phyloP scores from a whole-genome alignment of 2,888 invertebrate genomes.

The Pristionchus maxplancki region DNA sequence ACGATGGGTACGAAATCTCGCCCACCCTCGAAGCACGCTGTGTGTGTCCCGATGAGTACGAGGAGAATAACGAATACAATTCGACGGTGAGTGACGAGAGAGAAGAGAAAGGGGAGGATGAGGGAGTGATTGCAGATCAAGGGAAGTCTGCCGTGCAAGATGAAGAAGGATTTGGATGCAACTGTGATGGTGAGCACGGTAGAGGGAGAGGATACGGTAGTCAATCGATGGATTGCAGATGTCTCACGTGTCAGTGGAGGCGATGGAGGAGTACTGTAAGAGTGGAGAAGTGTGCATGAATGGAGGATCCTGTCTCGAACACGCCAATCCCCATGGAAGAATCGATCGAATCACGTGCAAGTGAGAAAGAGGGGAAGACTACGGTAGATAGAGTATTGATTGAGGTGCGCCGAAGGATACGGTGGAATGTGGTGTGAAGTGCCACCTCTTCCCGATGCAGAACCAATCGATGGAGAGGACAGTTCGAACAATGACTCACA shows the following conservation, averaged over 20 bases:
- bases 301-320: constrained; percentile 41
- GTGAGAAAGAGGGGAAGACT: not conserved
- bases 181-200: constrained; percentile 9
- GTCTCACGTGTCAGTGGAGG: constrained; percentile 45
- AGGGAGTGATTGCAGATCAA: constrained; percentile 31
- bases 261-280: constrained; percentile 45
- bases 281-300: constrained; percentile 40
- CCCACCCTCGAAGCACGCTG: constrained; percentile 53
- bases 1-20: not conserved
- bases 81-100: constrained; percentile 8
- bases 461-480: constrained; percentile 10
- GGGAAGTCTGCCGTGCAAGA: constrained; percentile 44
- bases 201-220: constrained; percentile 1
- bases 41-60: constrained; percentile 60
- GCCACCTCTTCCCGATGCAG: constrained; percentile 7
- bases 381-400: not conserved
- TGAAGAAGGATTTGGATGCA: constrained; percentile 11
- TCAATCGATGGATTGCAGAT: not conserved
- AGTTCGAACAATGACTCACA: not conserved
- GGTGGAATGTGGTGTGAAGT: constrained; percentile 42
- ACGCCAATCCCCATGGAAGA: constrained; percentile 42
- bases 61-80: constrained; percentile 45
- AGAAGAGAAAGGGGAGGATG: not conserved
- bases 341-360: constrained; percentile 31
- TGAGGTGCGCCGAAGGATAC: constrained; percentile 37